phyloP scores from a whole-genome alignment of 2,113 vertebrate genomes.

The Pelodiscus sinensis region DNA sequence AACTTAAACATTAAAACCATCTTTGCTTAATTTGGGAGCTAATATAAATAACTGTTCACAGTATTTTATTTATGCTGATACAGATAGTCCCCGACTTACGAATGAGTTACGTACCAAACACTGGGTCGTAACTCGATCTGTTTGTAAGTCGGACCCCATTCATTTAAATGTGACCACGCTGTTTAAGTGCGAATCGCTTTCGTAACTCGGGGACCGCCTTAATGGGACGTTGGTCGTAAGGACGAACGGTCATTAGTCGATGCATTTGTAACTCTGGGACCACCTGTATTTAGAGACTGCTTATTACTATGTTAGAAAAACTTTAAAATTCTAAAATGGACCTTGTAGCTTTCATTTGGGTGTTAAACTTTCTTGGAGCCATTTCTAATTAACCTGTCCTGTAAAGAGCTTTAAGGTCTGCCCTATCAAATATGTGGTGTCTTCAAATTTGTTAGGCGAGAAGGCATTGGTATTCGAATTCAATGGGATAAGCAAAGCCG shows the following conservation, averaged over 20 bases:
- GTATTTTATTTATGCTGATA: not conserved
- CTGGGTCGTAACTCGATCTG: too few species aligned
- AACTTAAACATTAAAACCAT: fast-evolving
- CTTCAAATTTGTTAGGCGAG: slow-evolving; percentile 78
- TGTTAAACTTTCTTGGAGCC: too few species aligned
- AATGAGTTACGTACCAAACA: too few species aligned
- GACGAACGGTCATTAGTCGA: too few species aligned
- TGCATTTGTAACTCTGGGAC: too few species aligned
- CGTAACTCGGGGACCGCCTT: too few species aligned
- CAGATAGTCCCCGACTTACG: too few species aligned
- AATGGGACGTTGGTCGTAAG: too few species aligned
- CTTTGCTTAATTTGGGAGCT: fast-evolving
- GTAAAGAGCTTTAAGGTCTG: fast-evolving
- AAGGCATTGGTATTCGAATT: slow-evolving; percentile 88
- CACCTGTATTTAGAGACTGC: not conserved
- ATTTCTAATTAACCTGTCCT: too few species aligned
- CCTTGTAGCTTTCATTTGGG: not conserved
- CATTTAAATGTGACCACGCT: too few species aligned
- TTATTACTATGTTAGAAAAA: not conserved
- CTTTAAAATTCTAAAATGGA: not conserved
- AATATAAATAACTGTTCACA: not conserved
- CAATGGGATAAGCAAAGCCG: slow-evolving; percentile 95
- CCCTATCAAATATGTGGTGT: fast-evolving
- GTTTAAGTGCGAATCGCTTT: too few species aligned
- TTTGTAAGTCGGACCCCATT: too few species aligned